These are phyloP conservation scores for Pristionchus japonicus DNA, from an alignment of 2,888 invertebrate genomes.

Conservation along the genomic window DNA sequence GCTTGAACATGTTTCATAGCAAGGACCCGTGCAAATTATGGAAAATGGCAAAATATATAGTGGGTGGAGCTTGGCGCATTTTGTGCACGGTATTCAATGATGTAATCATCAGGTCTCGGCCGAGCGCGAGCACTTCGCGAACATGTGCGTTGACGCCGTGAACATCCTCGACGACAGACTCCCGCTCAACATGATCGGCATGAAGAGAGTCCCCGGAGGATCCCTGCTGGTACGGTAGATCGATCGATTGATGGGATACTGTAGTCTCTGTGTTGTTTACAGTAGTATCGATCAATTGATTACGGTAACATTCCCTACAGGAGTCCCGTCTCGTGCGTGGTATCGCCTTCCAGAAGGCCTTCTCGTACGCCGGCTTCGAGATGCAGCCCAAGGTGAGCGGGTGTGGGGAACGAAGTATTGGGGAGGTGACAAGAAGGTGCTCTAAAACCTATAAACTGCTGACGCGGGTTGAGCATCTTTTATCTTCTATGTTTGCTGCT, in stretches of 20 bases:
- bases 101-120: conserved; percentile 81
- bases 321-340: conserved; percentile 93
- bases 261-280: too few relatives aligned
- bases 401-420: background rate
- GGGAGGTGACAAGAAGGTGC: too few relatives aligned
- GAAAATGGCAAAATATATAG: too few relatives aligned
- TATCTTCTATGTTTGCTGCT: background rate
- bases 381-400: conserved; percentile 90
- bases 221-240: conserved; percentile 59
- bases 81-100: too few relatives aligned
- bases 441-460: too few relatives aligned
- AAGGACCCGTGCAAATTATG: too few relatives aligned
- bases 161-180: conserved; percentile 87
- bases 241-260: background rate
- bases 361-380: conserved; percentile 99
- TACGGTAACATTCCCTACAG: conserved; percentile 65
- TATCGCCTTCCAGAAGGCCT: conserved; percentile 99
- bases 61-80: too few relatives aligned
- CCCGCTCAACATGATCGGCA: conserved; percentile 98
- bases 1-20: too few relatives aligned
- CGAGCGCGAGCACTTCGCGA: conserved; percentile 94
- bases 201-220: conserved; percentile 87
- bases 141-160: conserved; percentile 98
- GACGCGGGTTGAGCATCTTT: too few relatives aligned
- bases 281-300: too few relatives aligned